A percentile compares a stretch with the other conserved stretches of the same genome.
Conservation (phyloP, 2,797 vertebrate species). For the Mormyrops boulengeri region DNA sequence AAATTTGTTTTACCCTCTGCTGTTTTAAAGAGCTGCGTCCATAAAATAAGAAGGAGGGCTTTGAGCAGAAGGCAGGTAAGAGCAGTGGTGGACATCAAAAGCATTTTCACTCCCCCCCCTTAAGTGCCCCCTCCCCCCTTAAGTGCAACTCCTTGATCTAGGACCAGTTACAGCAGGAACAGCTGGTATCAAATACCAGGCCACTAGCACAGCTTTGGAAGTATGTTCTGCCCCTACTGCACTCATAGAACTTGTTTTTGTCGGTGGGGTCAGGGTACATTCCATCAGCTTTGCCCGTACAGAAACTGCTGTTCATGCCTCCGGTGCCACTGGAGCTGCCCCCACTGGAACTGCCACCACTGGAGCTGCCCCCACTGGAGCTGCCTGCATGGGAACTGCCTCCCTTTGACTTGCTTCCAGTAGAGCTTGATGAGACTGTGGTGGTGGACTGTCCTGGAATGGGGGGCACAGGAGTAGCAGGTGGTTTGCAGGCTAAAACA, state of each 20-base stretch:
- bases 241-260: conserved; percentile 49
- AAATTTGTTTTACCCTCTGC: neutral
- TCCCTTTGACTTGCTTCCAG: conserved; percentile 31
- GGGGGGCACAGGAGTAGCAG: conserved; percentile 43
- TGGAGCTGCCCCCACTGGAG: conserved; percentile 18
- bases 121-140: neutral
- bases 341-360: conserved; percentile 16
- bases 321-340: conserved; percentile 29
- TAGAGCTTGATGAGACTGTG: neutral
- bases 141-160: conserved; percentile 20
- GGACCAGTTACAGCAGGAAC: conserved; percentile 46
- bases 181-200: conserved; percentile 48
- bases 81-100: neutral
- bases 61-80: neutral
- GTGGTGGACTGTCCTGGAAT: conserved; percentile 39
- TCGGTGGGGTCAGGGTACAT: conserved; percentile 40
- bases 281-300: conserved; percentile 41
- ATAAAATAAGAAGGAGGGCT: neutral
- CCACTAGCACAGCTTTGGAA: conserved; percentile 40
- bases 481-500: conserved; percentile 42
- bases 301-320: conserved; percentile 46
- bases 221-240: conserved; percentile 40
- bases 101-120: neutral
- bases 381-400: conserved; percentile 23
- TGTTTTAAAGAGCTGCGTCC: conserved; percentile 8